Percentiles rank a stretch among this genome's conserved stretches.
Evolutionary conservation across 1,140 invertebrate genomes (phyloP).

Genomic region (Liolophura sinensis): DNA sequence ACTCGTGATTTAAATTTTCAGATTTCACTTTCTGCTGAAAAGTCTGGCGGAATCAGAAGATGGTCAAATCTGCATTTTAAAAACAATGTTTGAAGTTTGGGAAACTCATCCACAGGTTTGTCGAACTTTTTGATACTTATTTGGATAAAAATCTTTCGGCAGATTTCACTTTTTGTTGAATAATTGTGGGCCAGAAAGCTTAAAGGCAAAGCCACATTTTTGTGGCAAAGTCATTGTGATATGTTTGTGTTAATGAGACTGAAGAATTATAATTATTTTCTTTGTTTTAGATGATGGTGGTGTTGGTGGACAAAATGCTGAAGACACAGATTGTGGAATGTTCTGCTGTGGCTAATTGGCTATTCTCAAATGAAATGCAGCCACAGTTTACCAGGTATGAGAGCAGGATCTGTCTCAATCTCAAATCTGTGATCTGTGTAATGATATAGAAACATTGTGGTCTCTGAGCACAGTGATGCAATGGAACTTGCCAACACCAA

Average conservation of each 20-base stretch:
- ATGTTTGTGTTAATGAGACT: too few relatives aligned
- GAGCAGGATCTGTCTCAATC: too few relatives aligned
- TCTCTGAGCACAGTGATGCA: too few relatives aligned
- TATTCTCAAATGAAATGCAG: slow-evolving; percentile 96
- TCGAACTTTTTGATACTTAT: not conserved
- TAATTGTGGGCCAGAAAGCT: too few relatives aligned
- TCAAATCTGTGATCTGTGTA: slow-evolving; percentile 14
- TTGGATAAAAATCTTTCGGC: not conserved
- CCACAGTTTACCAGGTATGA: slow-evolving; percentile 89
- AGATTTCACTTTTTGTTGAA: not conserved
- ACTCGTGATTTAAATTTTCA: slow-evolving; percentile 29
- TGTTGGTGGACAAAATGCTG: slow-evolving; percentile 94
- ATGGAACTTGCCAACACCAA: too few relatives aligned
- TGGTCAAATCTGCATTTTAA: slow-evolving; percentile 91
- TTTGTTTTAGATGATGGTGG: slow-evolving; percentile 82
- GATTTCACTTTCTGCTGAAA: slow-evolving; percentile 92
- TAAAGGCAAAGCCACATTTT: too few relatives aligned
- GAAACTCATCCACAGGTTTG: slow-evolving; percentile 80
- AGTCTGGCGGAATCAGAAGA: slow-evolving; percentile 90
- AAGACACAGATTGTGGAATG: slow-evolving; percentile 97
- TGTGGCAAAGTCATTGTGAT: too few relatives aligned
- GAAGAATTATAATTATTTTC: too few relatives aligned
- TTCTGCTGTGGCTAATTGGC: slow-evolving; percentile 96
- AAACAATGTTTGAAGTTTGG: slow-evolving; percentile 94
- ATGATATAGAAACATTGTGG: too few relatives aligned